Evolutionary conservation across 1,140 invertebrate genomes (phyloP).

Genomic region (Aphaenogaster floridana): DNA sequence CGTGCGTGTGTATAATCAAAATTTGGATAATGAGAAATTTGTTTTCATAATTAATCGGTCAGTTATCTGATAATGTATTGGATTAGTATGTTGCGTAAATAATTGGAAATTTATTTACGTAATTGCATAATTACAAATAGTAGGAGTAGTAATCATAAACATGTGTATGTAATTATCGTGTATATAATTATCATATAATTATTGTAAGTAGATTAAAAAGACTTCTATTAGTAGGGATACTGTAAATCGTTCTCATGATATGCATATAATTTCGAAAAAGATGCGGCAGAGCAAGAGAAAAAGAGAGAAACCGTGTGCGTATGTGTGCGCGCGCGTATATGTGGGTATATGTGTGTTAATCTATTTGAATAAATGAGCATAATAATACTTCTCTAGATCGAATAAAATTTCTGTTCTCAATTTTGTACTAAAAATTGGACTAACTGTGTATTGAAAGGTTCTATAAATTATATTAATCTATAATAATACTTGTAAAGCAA

Average conservation of each 20-base stretch:
- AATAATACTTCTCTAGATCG: not conserved
- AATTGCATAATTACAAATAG: constrained; percentile 45
- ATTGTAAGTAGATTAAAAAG: constrained; percentile 53
- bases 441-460: not conserved
- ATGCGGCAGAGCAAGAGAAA: not conserved
- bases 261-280: not conserved
- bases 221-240: constrained; percentile 3
- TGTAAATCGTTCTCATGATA: not conserved
- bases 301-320: not conserved
- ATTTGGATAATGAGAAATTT: constrained; percentile 48
- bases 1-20: constrained; percentile 7
- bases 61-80: constrained; percentile 48
- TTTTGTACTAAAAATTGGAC: not conserved
- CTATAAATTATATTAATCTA: not conserved
- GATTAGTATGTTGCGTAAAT: constrained; percentile 39
- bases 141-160: not conserved
- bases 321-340: not conserved
- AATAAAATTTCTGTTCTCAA: not conserved
- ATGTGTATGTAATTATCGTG: not conserved
- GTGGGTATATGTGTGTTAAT: not conserved
- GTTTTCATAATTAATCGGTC: constrained; percentile 44
- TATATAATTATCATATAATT: constrained; percentile 29
- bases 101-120: constrained; percentile 52
- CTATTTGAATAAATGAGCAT: constrained; percentile 9
- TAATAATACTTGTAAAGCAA: not conserved